phyloP scores from a whole-genome alignment of 2,888 invertebrate species.

The Drosophila subquinaria region DNA sequence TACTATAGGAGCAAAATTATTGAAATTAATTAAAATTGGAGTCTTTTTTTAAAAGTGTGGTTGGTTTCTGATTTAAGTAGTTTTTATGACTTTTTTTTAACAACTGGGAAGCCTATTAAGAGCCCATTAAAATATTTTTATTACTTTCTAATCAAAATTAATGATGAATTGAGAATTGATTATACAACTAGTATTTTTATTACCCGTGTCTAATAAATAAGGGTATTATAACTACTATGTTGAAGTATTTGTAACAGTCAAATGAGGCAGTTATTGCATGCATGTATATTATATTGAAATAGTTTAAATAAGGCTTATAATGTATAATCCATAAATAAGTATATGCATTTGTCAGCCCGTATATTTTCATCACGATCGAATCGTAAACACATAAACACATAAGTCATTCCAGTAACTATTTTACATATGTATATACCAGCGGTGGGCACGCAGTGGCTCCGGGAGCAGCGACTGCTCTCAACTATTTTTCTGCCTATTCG shows the following conservation, averaged over 20 bases:
- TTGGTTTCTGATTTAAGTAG: neutral
- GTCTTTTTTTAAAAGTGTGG: neutral
- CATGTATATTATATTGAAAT: neutral
- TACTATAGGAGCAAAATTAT: neutral
- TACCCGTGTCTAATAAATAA: neutral
- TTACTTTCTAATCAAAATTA: neutral
- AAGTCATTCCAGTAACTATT: neutral
- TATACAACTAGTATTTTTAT: neutral
- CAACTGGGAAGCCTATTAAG: neutral
- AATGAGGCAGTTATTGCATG: neutral
- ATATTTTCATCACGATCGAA: neutral
- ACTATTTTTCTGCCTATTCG: too few relatives aligned
- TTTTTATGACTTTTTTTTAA: slow-evolving; percentile 1
- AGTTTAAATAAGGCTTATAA: too few relatives aligned
- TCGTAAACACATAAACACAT: too few relatives aligned
- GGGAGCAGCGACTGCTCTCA: too few relatives aligned
- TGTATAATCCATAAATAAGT: too few relatives aligned
- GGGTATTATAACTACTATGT: neutral
- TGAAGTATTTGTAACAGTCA: neutral
- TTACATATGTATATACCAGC: too few relatives aligned
- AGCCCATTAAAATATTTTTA: neutral
- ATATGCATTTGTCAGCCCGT: neutral
- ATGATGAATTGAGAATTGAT: neutral
- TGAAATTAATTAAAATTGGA: neutral
- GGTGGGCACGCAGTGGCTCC: too few relatives aligned